Conservation (phyloP, 2,113 vertebrate species). For the Thermophis baileyi region DNA sequence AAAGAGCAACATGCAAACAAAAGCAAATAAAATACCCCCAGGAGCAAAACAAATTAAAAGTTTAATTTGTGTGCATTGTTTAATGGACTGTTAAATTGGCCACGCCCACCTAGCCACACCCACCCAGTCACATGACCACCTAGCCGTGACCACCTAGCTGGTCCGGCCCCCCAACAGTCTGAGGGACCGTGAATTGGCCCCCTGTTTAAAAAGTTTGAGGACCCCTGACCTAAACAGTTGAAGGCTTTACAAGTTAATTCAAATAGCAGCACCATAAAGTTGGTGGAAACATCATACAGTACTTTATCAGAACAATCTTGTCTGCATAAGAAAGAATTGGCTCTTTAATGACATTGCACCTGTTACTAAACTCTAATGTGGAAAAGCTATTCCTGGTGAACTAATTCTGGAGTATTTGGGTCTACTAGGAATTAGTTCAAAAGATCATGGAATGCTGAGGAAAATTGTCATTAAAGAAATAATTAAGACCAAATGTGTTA, state of each 20-base stretch:
- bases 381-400: neutral
- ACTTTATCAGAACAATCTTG: neutral
- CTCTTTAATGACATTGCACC: neutral
- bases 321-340: neutral
- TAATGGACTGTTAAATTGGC: no score
- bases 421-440: slow-evolving; percentile 48
- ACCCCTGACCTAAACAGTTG: neutral
- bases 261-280: neutral
- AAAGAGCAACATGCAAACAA: no score
- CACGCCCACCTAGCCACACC: no score
- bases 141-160: no score
- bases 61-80: no score
- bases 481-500: slow-evolving; percentile 52
- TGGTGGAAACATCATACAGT: neutral
- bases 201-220: no score
- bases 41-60: no score
- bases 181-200: no score
- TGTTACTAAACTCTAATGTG: neutral
- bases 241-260: neutral
- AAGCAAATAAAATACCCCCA: no score
- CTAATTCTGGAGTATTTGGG: neutral
- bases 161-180: no score
- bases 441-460: slow-evolving; percentile 44
- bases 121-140: no score
- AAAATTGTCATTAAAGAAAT: slow-evolving; percentile 32